Base-by-base conservation (phyloP, 1,140 invertebrate genomes). In the Lordiphosa collinella region DNA sequence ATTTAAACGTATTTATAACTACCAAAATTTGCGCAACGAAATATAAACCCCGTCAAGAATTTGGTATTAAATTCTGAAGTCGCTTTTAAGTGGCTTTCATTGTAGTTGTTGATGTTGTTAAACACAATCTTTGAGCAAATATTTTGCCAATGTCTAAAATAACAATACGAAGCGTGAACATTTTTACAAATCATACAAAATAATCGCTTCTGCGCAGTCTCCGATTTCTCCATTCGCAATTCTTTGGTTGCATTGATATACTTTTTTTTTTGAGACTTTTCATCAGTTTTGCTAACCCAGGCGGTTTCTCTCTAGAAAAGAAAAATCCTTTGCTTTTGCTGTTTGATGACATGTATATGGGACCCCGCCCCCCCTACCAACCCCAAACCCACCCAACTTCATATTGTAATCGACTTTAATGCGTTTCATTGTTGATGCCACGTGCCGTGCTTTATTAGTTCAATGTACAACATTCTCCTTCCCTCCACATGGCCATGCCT, bases 391-490 rank as follows among this genome's bases (percentile, higher is more conserved):
- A 8, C 11, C 38, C 52, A 67, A 70, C 63, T 88, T 85, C 72
- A 74, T 88, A 88, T 86, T 88, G 87, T 88, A 88, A 88, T 88
- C 87, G 84, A 88, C 87, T 88, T 88, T 88, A 88, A 88, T 88
- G 87, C 87, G 87, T 88, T 88, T 84, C 87, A 88, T 88, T 88
- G 87, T 88, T 88, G 80, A 88, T 79, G 87, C 87, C 87, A 88
- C 87, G 87, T 88, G 87, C 71, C 86, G 76, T 66, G 87, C 87
- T 88, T 88, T 88, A 88, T 88, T 88, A 88, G 87, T 88, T 88
- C 78, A 80, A 80, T 80, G 76, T 86, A 87, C 68, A 82, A 70
- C 85, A 67, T 25, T 46, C 52, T 49, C 60, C 62, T 46, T 38
- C 36, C 25, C 11, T 25, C 25, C 25, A 13, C 16, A 41, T 49